Evolutionary conservation across 2,113 vertebrate species (phyloP).

Genomic region (Tenebrosternarchus preto): DNA sequence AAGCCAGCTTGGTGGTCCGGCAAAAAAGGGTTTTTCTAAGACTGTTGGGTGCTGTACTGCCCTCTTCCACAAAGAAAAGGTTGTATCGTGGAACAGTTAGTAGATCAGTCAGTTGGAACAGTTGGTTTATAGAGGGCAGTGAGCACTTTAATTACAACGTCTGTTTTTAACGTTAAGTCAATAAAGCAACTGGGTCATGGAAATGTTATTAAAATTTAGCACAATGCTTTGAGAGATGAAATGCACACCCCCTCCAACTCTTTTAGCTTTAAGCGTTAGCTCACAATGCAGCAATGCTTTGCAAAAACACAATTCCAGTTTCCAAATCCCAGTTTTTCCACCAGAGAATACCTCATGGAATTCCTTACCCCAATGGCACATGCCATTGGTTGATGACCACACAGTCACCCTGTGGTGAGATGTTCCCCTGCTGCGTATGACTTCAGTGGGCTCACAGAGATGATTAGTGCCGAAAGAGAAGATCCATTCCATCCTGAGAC

Average conservation of each 20-base stretch:
- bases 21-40: no score
- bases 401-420: no score
- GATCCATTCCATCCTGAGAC: constrained; percentile 46
- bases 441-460: not conserved
- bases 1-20: no score
- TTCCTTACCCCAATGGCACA: not conserved
- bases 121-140: constrained; percentile 23
- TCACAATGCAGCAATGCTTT: not conserved
- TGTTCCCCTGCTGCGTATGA: not conserved
- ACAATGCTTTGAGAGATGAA: constrained; percentile 9
- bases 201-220: constrained; percentile 11
- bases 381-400: no score
- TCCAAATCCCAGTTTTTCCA: not conserved
- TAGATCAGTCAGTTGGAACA: not conserved
- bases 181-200: constrained; percentile 33
- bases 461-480: constrained; percentile 12
- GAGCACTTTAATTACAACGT: constrained; percentile 29
- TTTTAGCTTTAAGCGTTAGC: not conserved
- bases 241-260: not conserved
- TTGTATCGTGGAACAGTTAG: constrained; percentile 15
- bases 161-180: constrained; percentile 32
- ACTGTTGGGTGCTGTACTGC: no score
- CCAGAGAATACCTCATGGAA: not conserved
- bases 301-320: not conserved
- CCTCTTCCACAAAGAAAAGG: not conserved